These are phyloP conservation scores for Arremon brunneinucha DNA, from an alignment of 2,797 vertebrate genomes.

Conservation along the genomic window DNA sequence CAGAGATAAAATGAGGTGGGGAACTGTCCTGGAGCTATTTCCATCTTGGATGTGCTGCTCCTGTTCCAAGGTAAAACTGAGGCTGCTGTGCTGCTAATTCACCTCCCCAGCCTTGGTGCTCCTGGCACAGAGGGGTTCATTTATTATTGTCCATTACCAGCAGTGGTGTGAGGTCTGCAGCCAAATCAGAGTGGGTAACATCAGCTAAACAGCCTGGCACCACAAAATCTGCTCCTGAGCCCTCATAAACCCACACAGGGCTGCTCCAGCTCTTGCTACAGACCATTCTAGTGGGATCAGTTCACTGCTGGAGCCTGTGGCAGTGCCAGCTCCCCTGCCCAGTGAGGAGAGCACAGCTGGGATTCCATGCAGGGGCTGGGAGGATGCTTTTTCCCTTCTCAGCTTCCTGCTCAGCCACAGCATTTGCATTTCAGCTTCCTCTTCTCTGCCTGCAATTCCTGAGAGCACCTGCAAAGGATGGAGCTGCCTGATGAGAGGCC, in stretches of 20 bases:
- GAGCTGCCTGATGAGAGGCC: not conserved
- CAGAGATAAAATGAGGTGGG: not conserved
- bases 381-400: not conserved
- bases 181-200: not conserved
- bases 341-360: fast-evolving
- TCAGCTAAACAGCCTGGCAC: not conserved
- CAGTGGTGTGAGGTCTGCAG: not conserved
- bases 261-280: not conserved
- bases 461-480: not conserved
- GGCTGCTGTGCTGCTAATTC: not conserved
- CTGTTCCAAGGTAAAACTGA: not conserved
- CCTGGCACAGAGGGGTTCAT: fast-evolving
- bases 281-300: fast-evolving
- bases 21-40: not conserved
- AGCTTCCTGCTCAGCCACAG: not conserved
- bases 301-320: not conserved
- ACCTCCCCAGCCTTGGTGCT: not conserved
- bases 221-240: fast-evolving
- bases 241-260: not conserved
- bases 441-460: not conserved
- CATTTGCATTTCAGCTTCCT: not conserved
- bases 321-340: not conserved
- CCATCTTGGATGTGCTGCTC: not conserved
- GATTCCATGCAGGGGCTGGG: fast-evolving
- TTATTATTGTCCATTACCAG: not conserved